phyloP scores from a whole-genome alignment of 2,888 invertebrate species.

The Sminthurides aquaticus region DNA sequence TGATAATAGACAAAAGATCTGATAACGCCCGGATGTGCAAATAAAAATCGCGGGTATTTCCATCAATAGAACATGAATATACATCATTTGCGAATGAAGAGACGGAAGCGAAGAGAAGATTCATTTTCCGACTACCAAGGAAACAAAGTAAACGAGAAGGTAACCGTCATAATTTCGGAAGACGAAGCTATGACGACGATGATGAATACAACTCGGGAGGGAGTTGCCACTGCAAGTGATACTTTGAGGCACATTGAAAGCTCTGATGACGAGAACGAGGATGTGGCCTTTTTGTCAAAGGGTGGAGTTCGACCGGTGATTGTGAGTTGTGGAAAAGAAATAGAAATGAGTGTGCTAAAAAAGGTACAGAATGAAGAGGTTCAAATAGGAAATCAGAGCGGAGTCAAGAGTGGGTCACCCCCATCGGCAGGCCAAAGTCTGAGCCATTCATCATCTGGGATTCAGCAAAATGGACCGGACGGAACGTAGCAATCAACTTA shows the following conservation, averaged over 20 bases:
- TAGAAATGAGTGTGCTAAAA: background rate
- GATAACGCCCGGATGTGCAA: too few relatives aligned
- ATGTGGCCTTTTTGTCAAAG: background rate
- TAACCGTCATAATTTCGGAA: background rate
- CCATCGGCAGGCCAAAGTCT: background rate
- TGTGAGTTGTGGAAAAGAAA: background rate
- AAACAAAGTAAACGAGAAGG: background rate
- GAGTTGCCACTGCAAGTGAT: background rate
- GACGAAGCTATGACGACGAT: background rate
- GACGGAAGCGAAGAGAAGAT: background rate
- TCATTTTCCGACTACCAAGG: background rate
- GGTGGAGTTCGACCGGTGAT: background rate
- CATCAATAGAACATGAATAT: constrained; percentile 1
- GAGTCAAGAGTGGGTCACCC: background rate
- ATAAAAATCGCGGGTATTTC: too few relatives aligned
- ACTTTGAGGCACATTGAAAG: constrained; percentile 34
- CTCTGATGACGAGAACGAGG: constrained; percentile 26
- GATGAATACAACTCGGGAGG: background rate
- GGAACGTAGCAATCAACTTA: background rate
- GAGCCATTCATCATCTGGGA: background rate
- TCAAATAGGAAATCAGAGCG: background rate
- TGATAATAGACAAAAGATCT: too few relatives aligned
- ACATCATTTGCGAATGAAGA: constrained; percentile 7
- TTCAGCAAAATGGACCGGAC: background rate
- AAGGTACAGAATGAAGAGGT: background rate